phyloP scores from a whole-genome alignment of 1,140 invertebrate species.

The Conopomorpha cramerella region DNA sequence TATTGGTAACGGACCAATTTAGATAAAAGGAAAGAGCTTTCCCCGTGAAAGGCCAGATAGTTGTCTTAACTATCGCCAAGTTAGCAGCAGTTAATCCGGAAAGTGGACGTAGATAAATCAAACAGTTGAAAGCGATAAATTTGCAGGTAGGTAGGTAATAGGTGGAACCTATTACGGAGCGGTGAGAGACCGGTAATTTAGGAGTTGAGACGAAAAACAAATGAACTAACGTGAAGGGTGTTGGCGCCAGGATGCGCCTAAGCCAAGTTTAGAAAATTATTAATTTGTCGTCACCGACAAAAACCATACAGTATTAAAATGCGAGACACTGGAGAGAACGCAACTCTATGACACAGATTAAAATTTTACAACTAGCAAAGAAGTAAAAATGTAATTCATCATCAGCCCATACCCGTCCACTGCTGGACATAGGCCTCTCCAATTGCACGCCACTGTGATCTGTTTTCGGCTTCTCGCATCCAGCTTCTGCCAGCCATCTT shows the following conservation, averaged over 20 bases:
- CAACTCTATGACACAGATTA: no score
- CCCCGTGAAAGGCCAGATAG: conserved; percentile 53
- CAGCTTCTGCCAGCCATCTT: no score
- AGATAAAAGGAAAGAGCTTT: conserved; percentile 60
- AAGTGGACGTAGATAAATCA: conserved; percentile 49
- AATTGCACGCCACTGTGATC: no score
- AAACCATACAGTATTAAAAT: no score
- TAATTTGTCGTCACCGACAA: no score
- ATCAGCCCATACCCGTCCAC: no score
- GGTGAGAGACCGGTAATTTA: conserved; percentile 32
- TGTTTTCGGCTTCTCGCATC: no score
- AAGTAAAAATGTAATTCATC: no score
- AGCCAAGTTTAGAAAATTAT: no score
- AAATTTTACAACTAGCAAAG: no score
- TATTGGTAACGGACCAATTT: conserved; percentile 59
- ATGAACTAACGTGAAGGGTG: conserved; percentile 29
- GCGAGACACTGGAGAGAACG: no score
- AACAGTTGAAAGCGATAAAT: conserved; percentile 54
- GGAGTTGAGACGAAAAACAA: conserved; percentile 38
- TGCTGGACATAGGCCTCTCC: no score
- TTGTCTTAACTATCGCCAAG: conserved; percentile 59
- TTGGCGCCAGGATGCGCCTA: conserved; percentile 14
- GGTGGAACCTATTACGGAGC: conserved; percentile 56
- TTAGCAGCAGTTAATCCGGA: conserved; percentile 57
- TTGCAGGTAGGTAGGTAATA: conserved; percentile 45